These are phyloP conservation scores for Limanda limanda DNA, from an alignment of 2,113 vertebrate genomes.

Conservation along the genomic window DNA sequence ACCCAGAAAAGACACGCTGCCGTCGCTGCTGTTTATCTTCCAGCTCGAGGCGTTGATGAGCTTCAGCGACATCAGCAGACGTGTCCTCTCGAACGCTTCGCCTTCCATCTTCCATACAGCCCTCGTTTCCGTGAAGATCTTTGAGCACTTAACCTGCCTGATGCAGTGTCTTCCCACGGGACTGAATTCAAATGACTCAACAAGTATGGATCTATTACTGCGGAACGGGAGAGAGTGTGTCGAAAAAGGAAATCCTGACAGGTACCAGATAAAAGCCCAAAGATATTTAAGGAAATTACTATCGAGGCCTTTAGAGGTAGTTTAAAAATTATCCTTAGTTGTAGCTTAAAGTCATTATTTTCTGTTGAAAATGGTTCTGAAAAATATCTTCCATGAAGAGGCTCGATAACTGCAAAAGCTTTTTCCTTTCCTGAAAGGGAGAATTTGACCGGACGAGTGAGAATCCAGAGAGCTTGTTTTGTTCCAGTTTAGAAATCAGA, in stretches of 20 bases:
- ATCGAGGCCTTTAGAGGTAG: not conserved
- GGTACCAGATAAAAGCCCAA: conserved; percentile 16
- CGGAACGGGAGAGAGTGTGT: conserved; percentile 13
- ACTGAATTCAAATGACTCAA: conserved; percentile 24
- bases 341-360: not conserved
- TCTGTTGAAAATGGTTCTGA: not conserved
- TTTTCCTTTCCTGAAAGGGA: not conserved
- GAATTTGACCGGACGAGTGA: not conserved
- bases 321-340: conserved; percentile 9
- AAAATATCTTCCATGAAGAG: too few species aligned
- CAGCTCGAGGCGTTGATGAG: conserved; percentile 23
- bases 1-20: too few species aligned
- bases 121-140: conserved; percentile 28
- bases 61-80: conserved; percentile 23
- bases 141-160: conserved; percentile 41
- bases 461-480: not conserved
- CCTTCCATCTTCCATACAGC: conserved; percentile 13
- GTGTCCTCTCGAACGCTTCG: conserved; percentile 18
- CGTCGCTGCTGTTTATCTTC: not conserved
- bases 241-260: conserved; percentile 17
- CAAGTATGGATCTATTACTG: conserved; percentile 24
- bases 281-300: conserved; percentile 22
- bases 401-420: not conserved
- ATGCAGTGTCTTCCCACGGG: conserved; percentile 19
- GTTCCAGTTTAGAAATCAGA: conserved; percentile 6